These are phyloP conservation scores for Poecilobothrus nobilitatus DNA, from an alignment of 2,888 invertebrate genomes.

Conservation along the genomic window DNA sequence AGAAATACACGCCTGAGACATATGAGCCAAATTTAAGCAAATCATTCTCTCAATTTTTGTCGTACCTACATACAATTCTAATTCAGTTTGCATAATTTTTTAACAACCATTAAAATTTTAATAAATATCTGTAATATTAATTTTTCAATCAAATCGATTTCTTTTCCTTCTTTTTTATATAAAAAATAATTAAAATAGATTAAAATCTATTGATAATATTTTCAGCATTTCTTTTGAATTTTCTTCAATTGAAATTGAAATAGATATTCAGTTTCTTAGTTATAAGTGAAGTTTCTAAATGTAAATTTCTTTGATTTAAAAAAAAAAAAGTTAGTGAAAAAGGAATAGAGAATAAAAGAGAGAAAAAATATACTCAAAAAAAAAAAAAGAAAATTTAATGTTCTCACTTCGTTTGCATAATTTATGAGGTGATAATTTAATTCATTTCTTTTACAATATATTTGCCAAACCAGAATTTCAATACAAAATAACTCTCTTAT, in stretches of 20 bases:
- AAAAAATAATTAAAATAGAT: background rate
- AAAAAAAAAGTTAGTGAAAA: background rate
- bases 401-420: constrained; percentile 11
- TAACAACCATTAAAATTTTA: no score
- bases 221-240: background rate
- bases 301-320: background rate
- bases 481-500: background rate
- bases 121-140: no score
- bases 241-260: constrained; percentile 2
- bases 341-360: background rate
- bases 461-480: background rate
- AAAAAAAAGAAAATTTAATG: constrained; percentile 9
- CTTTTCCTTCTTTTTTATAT: background rate
- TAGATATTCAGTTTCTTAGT: background rate
- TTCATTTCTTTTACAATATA: constrained; percentile 3
- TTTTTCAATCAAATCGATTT: no score
- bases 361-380: background rate
- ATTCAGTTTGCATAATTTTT: no score
- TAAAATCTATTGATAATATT: background rate
- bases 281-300: background rate
- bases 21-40: no score
- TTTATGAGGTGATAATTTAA: constrained; percentile 11
- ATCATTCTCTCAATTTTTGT: no score
- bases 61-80: no score
- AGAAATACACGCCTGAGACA: no score